Conservation (phyloP, 37 sponge, comb jelly and placozoan species). For the Oscarella lobularis region DNA sequence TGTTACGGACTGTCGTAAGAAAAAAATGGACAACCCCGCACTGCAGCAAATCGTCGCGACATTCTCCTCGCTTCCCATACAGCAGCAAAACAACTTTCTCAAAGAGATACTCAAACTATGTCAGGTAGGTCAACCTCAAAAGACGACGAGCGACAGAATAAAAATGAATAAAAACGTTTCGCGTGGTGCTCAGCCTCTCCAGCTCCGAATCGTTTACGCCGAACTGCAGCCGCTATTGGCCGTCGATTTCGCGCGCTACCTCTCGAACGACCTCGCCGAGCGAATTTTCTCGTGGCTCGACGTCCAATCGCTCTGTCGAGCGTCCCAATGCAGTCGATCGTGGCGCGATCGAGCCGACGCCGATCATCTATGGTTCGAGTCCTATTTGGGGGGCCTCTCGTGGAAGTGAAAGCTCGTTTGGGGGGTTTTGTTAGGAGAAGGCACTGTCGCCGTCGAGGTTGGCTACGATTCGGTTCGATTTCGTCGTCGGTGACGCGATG, state of each 20-base stretch:
- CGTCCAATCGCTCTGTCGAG: slow-evolving; percentile 35
- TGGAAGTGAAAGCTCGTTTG: too few species aligned
- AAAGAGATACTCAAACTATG: neutral
- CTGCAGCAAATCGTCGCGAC: neutral
- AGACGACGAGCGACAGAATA: too few species aligned
- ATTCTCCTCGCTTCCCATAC: neutral
- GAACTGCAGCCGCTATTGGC: slow-evolving; percentile 23
- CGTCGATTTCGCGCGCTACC: slow-evolving; percentile 41
- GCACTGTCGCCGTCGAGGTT: neutral
- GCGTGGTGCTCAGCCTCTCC: too few species aligned
- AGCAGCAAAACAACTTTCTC: neutral
- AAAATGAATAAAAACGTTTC: too few species aligned
- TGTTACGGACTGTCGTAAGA: too few species aligned
- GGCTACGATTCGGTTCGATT: neutral
- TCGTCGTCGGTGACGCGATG: slow-evolving; percentile 29
- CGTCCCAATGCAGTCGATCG: slow-evolving; percentile 28
- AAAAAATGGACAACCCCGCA: too few species aligned
- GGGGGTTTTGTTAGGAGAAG: neutral
- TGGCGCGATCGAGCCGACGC: slow-evolving; percentile 48
- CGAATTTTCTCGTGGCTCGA: slow-evolving; percentile 41
- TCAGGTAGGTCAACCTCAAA: neutral
- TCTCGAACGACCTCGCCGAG: slow-evolving; percentile 35
- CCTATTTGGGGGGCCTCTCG: too few species aligned
- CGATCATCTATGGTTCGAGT: slow-evolving; percentile 50
- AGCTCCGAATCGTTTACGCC: too few species aligned